Percentiles rank a stretch among this genome's conserved stretches.
phyloP scores from a whole-genome alignment of 2,888 invertebrate genomes.

The Labia minor region DNA sequence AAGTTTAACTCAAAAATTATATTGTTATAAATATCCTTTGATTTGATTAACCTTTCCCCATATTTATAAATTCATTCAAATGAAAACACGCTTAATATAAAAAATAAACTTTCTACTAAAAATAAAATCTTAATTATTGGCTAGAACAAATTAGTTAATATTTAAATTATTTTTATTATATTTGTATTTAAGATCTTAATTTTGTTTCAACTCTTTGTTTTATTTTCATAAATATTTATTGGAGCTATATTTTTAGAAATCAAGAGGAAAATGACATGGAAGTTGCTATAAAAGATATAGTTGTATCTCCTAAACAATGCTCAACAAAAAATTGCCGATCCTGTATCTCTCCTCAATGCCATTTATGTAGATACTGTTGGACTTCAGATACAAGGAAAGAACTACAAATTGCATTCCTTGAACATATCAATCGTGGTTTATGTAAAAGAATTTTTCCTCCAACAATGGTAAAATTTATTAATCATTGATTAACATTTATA shows the following conservation, averaged over 20 bases:
- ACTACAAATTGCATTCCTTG: slow-evolving; percentile 59
- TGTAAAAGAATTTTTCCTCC: slow-evolving; percentile 76
- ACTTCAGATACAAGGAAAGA: slow-evolving; percentile 44
- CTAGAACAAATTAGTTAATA: neutral
- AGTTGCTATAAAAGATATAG: slow-evolving; percentile 67
- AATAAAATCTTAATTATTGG: no score
- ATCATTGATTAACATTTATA: no score
- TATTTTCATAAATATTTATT: neutral
- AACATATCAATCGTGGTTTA: slow-evolving; percentile 68
- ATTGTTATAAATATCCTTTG: no score
- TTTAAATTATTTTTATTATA: neutral
- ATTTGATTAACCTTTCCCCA: no score
- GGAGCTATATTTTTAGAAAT: slow-evolving; percentile 37
- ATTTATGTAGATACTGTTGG: slow-evolving; percentile 69
- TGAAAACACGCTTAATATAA: neutral
- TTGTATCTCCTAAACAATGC: slow-evolving; percentile 62
- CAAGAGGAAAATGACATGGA: slow-evolving; percentile 49
- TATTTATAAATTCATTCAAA: no score
- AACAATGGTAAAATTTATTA: slow-evolving; percentile 41
- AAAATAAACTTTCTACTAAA: no score
- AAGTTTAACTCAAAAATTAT: no score
- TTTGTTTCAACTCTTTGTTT: neutral
- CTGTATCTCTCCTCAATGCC: slow-evolving; percentile 58
- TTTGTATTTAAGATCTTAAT: neutral
- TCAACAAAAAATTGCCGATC: slow-evolving; percentile 41